Evolutionary conservation across 2,888 invertebrate genomes (phyloP).

Genomic region (Zeuzera pyrina): DNA sequence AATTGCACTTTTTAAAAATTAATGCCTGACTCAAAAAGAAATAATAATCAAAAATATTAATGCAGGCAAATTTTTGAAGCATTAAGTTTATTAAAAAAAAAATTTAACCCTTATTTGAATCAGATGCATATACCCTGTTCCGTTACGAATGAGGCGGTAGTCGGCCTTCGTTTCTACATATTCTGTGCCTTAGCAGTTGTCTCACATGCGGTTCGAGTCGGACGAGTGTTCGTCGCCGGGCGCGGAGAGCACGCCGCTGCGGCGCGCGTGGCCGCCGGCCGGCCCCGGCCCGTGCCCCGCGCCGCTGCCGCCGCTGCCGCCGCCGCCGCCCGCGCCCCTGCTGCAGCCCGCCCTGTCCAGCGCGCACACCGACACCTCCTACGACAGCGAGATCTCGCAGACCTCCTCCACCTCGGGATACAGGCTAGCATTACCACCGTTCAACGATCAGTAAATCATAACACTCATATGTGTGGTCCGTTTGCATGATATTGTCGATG

Average conservation of each 20-base stretch:
- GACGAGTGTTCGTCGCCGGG: constrained; percentile 56
- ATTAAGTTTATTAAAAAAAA: no score
- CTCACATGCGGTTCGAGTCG: constrained; percentile 47
- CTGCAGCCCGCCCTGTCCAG: constrained; percentile 32
- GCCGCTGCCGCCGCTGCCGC: constrained; percentile 83
- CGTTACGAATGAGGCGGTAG: no score
- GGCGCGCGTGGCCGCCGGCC: constrained; percentile 58
- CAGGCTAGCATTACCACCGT: constrained; percentile 69
- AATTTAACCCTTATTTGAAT: no score
- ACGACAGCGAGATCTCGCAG: constrained; percentile 87
- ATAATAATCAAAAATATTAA: no score
- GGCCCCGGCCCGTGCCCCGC: constrained; percentile 35
- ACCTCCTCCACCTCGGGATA: constrained; percentile 92
- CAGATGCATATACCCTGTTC: neutral
- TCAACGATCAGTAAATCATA: no score
- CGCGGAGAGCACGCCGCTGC: constrained; percentile 37
- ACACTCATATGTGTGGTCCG: no score
- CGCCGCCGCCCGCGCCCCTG: constrained; percentile 64
- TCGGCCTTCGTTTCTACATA: no score
- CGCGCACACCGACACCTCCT: constrained; percentile 78
- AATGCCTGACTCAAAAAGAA: no score
- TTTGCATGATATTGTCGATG: no score
- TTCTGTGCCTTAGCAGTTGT: constrained; percentile 25
- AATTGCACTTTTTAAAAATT: no score
- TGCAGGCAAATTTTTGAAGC: no score